phyloP scores from a whole-genome alignment of 2,888 invertebrate species.

The Dysmachus trigonus region DNA sequence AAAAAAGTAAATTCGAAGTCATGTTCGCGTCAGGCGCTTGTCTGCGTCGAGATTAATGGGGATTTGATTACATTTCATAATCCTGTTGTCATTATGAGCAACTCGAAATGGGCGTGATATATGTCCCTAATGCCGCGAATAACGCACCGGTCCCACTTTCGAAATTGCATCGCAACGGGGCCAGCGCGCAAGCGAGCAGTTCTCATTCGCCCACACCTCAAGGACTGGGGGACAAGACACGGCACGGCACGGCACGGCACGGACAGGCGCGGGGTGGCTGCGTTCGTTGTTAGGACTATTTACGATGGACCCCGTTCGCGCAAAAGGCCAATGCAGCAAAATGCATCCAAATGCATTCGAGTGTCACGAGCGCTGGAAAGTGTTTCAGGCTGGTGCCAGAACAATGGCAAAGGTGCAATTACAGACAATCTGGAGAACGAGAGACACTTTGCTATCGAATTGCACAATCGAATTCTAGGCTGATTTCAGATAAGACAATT shows the following conservation, averaged over 20 bases:
- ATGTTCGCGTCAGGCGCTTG: slow-evolving; percentile 1
- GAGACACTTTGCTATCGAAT: slow-evolving; percentile 43
- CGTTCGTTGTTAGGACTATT: slow-evolving; percentile 4
- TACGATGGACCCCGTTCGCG: not conserved
- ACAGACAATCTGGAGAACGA: slow-evolving; percentile 33
- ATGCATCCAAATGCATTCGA: too few relatives aligned
- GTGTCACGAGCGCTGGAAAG: slow-evolving; percentile 41
- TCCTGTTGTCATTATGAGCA: slow-evolving; percentile 24
- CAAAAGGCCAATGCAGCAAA: not conserved
- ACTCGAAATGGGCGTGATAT: slow-evolving; percentile 35
- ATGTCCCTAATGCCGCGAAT: slow-evolving; percentile 24
- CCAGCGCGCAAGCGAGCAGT: too few relatives aligned
- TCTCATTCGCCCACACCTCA: slow-evolving; percentile 35
- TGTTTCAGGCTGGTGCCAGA: slow-evolving; percentile 31
- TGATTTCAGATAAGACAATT: slow-evolving; percentile 39
- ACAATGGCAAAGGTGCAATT: slow-evolving; percentile 43
- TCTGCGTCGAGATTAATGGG: slow-evolving; percentile 27
- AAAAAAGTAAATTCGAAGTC: slow-evolving; percentile 16
- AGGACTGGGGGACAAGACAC: not conserved
- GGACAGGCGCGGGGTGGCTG: not conserved
- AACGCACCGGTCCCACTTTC: slow-evolving; percentile 28
- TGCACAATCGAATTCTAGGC: slow-evolving; percentile 40
- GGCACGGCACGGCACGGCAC: not conserved
- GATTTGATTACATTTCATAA: slow-evolving; percentile 40
- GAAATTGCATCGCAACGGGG: not conserved